These are phyloP conservation scores for Leptatherina wallacei DNA, from an alignment of 2,797 vertebrate genomes.

Conservation along the genomic window DNA sequence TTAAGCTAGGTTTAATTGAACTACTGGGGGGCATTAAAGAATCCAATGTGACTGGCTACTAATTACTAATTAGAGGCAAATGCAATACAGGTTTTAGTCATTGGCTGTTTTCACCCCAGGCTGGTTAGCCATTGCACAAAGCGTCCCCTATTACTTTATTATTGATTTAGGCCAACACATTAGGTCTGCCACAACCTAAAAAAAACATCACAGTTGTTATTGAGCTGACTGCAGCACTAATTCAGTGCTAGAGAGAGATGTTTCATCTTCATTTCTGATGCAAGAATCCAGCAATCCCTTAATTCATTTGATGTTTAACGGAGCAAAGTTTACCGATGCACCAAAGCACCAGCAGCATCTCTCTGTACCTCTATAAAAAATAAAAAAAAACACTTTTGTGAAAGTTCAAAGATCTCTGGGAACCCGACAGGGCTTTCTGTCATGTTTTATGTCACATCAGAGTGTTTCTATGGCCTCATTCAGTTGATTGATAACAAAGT, in stretches of 20 bases:
- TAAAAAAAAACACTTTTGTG: background rate
- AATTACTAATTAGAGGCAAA: constrained; percentile 76
- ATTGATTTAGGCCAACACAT: constrained; percentile 61
- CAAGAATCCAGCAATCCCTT: constrained; percentile 63
- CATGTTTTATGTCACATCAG: constrained; percentile 19
- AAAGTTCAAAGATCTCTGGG: constrained; percentile 8
- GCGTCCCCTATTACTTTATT: constrained; percentile 62
- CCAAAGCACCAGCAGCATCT: constrained; percentile 2
- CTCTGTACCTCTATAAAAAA: constrained; percentile 24
- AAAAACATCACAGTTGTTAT: constrained; percentile 37
- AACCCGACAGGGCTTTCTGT: constrained; percentile 17
- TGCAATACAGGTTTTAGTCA: constrained; percentile 60
- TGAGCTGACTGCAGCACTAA: constrained; percentile 44
- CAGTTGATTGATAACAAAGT: constrained; percentile 6
- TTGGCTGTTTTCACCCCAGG: constrained; percentile 62
- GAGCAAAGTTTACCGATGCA: constrained; percentile 42
- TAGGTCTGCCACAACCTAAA: constrained; percentile 41
- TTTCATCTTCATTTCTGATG: constrained; percentile 66
- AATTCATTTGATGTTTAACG: constrained; percentile 55
- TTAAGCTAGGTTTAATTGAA: constrained; percentile 62
- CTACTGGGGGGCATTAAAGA: constrained; percentile 55
- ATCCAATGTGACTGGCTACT: constrained; percentile 51
- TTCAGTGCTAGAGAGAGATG: constrained; percentile 52
- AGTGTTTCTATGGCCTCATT: background rate
- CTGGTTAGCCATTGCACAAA: constrained; percentile 58